phyloP scores from a whole-genome alignment of 2,888 invertebrate genomes.

The Drosophila fulvimacula region DNA sequence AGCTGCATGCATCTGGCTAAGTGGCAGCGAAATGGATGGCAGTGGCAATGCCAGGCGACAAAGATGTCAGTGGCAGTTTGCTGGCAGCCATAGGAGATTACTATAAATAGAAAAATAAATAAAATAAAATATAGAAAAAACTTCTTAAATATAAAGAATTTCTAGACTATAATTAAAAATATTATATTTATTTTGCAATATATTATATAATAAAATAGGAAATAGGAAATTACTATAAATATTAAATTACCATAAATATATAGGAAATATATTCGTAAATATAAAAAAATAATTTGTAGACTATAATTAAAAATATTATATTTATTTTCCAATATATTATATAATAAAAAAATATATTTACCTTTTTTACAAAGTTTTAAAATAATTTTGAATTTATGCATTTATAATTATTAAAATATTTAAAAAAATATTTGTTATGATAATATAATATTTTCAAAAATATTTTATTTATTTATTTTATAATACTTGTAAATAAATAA shows the following conservation, averaged over 20 bases:
- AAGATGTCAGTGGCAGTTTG: conserved; percentile 26
- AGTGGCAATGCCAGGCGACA: conserved; percentile 30
- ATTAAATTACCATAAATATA: neutral
- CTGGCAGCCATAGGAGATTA: neutral
- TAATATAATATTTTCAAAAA: too few species aligned
- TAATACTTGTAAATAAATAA: neutral
- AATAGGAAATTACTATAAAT: conserved; percentile 1
- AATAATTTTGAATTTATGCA: too few species aligned
- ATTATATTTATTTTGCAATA: neutral
- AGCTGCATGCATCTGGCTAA: conserved; percentile 40
- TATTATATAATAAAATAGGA: neutral
- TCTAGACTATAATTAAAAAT: neutral
- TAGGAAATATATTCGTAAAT: too few species aligned
- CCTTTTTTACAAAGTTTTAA: too few species aligned
- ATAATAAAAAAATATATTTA: too few species aligned
- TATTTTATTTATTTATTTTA: neutral
- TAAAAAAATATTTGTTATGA: neutral
- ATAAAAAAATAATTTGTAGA: too few species aligned
- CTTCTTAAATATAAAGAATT: neutral
- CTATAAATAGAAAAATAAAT: neutral
- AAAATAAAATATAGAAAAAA: neutral
- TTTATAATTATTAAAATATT: neutral
- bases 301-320: too few species aligned
- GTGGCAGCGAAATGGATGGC: conserved; percentile 33
- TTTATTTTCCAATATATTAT: too few species aligned